Conservation (phyloP, 2,888 invertebrate species). For the Drosophila incognita region DNA sequence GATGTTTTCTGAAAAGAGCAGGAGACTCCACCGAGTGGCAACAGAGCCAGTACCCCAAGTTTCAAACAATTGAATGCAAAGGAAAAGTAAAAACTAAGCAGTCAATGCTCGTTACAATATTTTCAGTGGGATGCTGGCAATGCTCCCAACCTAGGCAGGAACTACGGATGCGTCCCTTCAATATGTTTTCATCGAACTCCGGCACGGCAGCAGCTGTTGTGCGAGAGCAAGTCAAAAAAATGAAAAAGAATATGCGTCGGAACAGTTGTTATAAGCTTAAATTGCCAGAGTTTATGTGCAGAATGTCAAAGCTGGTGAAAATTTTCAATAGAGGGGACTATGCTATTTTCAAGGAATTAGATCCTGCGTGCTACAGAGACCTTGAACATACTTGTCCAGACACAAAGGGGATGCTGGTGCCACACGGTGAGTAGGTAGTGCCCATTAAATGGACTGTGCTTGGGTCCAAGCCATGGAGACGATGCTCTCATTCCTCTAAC, state of each 20-base stretch:
- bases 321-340: constrained; percentile 19
- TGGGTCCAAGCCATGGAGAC: constrained; percentile 16
- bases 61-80: constrained; percentile 21
- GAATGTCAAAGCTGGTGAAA: constrained; percentile 67
- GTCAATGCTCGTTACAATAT: constrained; percentile 36
- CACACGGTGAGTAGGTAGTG: constrained; percentile 24
- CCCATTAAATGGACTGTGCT: constrained; percentile 20
- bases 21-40: constrained; percentile 2
- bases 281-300: constrained; percentile 68
- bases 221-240: constrained; percentile 37
- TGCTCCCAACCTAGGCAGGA: constrained; percentile 22
- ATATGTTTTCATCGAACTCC: constrained; percentile 75
- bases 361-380: constrained; percentile 18
- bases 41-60: neutral
- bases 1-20: neutral
- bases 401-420: constrained; percentile 5
- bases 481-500: neutral
- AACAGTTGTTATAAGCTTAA: constrained; percentile 74
- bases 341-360: constrained; percentile 50
- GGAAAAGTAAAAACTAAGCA: constrained; percentile 16
- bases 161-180: constrained; percentile 50
- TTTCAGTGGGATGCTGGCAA: constrained; percentile 27
- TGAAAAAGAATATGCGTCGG: constrained; percentile 32
- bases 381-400: constrained; percentile 17
- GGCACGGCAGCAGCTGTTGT: constrained; percentile 67